phyloP scores from a whole-genome alignment of 1,140 invertebrate species.

The Reticulitermes speratus region DNA sequence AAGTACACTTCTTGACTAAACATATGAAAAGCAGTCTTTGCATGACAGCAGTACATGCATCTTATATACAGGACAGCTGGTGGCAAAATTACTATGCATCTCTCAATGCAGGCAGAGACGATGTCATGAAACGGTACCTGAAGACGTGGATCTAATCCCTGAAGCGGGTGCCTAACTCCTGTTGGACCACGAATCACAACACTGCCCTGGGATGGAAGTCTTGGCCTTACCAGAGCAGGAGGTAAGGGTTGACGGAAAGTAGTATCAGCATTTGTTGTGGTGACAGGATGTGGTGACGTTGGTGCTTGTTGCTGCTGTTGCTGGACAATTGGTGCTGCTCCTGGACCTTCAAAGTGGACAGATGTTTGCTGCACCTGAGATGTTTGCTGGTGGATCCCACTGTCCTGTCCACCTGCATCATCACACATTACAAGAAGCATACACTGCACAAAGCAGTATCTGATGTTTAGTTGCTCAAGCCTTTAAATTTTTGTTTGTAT shows the following conservation, averaged over 20 bases:
- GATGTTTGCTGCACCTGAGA: conserved; percentile 22
- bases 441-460: too few relatives aligned
- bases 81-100: too few relatives aligned
- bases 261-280: conserved; percentile 32
- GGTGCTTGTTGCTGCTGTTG: background rate
- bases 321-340: background rate
- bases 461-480: too few relatives aligned
- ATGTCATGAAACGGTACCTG: conserved; percentile 25
- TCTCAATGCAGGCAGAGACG: too few relatives aligned
- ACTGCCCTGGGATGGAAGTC: conserved; percentile 44
- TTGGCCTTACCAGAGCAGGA: conserved; percentile 52
- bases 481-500: too few relatives aligned
- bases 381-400: background rate
- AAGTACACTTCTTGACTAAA: too few relatives aligned
- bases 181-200: conserved; percentile 28
- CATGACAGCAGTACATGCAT: too few relatives aligned
- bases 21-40: too few relatives aligned
- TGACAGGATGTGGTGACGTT: conserved; percentile 8
- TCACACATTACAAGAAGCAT: too few relatives aligned
- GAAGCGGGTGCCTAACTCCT: conserved; percentile 32
- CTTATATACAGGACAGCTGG: too few relatives aligned
- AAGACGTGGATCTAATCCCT: conserved; percentile 32
- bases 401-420: background rate
- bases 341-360: background rate
- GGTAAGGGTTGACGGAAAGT: conserved; percentile 61